These are phyloP conservation scores for Chionoecetes opilio DNA, from an alignment of 1,140 invertebrate species.

Conservation along the genomic window DNA sequence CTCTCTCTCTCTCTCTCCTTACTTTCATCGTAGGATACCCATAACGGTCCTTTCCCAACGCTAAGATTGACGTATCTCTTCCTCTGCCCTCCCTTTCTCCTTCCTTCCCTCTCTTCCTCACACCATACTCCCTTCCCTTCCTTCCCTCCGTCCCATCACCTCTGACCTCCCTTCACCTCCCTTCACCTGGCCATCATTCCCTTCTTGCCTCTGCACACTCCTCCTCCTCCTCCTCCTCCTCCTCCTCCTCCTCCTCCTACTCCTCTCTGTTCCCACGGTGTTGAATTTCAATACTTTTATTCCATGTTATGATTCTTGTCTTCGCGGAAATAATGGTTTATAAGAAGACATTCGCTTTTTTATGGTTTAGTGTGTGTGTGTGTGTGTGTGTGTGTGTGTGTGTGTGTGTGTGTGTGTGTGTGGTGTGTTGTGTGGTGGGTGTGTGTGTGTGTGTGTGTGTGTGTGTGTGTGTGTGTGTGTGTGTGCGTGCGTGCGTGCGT, in stretches of 20 bases:
- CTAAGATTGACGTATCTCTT: not conserved
- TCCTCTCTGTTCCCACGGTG: constrained; percentile 4
- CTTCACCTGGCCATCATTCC: not conserved
- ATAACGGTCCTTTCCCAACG: not conserved
- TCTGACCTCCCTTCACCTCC: not conserved
- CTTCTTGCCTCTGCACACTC: not conserved
- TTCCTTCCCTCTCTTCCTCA: not conserved
- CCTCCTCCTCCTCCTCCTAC: constrained; percentile 9
- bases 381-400: constrained; percentile 27
- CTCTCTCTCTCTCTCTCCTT: constrained; percentile 16
- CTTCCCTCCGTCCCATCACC: not conserved
- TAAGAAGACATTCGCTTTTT: not conserved
- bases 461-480: not conserved
- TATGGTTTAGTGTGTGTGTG: constrained; percentile 7
- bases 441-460: constrained; percentile 2
- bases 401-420: constrained; percentile 27
- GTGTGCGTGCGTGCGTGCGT: constrained; percentile 24
- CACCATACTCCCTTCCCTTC: not conserved
- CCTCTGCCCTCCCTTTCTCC: not conserved
- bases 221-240: not conserved
- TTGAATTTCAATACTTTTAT: not conserved
- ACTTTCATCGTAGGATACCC: not conserved
- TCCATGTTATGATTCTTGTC: not conserved
- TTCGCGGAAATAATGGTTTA: not conserved
- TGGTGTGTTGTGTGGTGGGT: not conserved